These are phyloP conservation scores for Phortica okadai DNA, from an alignment of 2,888 invertebrate species.

Conservation along the genomic window DNA sequence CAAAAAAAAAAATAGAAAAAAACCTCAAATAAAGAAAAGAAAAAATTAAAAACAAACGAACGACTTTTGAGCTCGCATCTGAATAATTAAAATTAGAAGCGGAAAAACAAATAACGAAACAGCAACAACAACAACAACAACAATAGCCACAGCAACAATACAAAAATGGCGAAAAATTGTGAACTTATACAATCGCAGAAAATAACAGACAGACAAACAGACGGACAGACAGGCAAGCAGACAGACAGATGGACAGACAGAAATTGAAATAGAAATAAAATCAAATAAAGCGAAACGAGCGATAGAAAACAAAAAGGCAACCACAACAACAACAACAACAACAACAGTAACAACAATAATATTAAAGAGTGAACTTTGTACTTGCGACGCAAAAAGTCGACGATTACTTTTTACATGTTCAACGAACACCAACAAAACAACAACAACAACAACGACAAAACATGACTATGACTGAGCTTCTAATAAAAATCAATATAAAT, in stretches of 20 bases:
- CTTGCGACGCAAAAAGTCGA: slow-evolving; percentile 28
- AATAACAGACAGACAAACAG: too few relatives aligned
- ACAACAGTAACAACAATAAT: slow-evolving; percentile 39
- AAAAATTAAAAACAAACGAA: slow-evolving; percentile 14
- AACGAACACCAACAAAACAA: slow-evolving; percentile 2
- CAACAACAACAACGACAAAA: slow-evolving; percentile 21
- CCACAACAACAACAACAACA: slow-evolving; percentile 25
- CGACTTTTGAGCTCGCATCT: slow-evolving; percentile 68
- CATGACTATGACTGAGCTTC: too few relatives aligned
- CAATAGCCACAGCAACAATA: slow-evolving; percentile 17
- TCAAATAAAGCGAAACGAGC: slow-evolving; percentile 40
- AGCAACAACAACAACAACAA: slow-evolving; percentile 25
- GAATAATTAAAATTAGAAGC: slow-evolving; percentile 69
- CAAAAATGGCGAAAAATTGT: slow-evolving; percentile 12
- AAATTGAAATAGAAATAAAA: slow-evolving; percentile 22
- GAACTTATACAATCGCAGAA: slow-evolving; percentile 6
- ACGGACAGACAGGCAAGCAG: background rate
- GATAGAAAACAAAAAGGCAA: slow-evolving; percentile 33
- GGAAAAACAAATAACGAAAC: slow-evolving; percentile 61
- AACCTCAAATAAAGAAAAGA: slow-evolving; percentile 32
- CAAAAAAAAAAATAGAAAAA: slow-evolving; percentile 41
- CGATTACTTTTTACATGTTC: background rate
- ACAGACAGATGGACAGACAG: background rate
- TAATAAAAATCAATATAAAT: slow-evolving; percentile 20
- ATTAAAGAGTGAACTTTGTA: slow-evolving; percentile 65